These are phyloP conservation scores for Temnopleurus reevesii DNA, from an alignment of 53 echinoderm and acorn worm genomes.

Conservation along the genomic window DNA sequence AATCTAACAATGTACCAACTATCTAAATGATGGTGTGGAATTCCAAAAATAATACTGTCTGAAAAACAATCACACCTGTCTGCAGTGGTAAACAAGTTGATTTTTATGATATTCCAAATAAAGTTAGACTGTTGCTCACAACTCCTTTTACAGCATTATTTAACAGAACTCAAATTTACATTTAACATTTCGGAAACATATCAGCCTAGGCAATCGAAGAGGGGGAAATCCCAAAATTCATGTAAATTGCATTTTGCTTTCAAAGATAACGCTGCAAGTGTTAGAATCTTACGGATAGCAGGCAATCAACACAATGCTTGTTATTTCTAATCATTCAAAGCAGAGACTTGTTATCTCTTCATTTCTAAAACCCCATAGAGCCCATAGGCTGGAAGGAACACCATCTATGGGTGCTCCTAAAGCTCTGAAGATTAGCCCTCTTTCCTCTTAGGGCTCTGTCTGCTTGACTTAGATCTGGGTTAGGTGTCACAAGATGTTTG, in stretches of 20 bases:
- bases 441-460: not conserved
- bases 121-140: not conserved
- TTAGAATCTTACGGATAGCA: not conserved
- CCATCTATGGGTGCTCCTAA: not conserved
- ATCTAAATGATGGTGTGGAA: not conserved
- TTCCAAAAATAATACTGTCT: no score
- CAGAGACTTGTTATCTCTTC: not conserved
- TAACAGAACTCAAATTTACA: not conserved
- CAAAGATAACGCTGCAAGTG: no score
- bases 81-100: not conserved
- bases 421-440: not conserved
- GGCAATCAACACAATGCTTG: not conserved
- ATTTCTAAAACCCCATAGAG: not conserved
- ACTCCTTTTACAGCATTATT: not conserved
- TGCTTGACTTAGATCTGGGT: not conserved
- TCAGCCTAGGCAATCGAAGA: no score
- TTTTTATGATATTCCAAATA: not conserved
- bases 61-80: no score
- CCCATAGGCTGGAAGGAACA: not conserved
- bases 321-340: not conserved
- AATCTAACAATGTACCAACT: not conserved
- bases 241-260: no score
- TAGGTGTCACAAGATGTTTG: constrained; percentile 4
- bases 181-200: no score
- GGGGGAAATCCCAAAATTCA: not conserved